Conservation (phyloP, 2,797 vertebrate species). For the Pachyuromys duprasi region DNA sequence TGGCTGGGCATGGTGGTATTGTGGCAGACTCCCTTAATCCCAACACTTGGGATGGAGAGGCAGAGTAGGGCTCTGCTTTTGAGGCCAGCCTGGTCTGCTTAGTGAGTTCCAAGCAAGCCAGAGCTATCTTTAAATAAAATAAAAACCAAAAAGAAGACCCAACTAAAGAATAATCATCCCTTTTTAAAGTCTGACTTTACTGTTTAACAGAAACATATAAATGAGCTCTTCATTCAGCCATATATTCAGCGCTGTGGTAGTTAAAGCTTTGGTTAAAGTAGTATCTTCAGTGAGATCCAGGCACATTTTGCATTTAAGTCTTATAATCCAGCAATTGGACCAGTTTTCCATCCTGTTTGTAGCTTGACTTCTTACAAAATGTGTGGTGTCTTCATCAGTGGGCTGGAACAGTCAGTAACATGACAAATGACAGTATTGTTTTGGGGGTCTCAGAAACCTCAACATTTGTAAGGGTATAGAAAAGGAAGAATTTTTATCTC, state of each 20-base stretch:
- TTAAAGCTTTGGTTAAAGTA: background rate
- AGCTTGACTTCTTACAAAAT: background rate
- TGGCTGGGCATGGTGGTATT: background rate
- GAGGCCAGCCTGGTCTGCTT: background rate
- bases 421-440: background rate
- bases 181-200: conserved; percentile 16
- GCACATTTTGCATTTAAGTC: background rate
- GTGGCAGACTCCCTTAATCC: background rate
- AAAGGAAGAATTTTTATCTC: background rate
- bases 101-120: background rate
- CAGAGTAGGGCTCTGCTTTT: background rate
- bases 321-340: background rate
- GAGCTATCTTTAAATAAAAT: background rate
- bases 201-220: background rate
- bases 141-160: background rate
- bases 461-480: background rate
- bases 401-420: background rate
- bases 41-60: background rate
- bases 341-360: background rate
- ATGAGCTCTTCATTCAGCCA: background rate
- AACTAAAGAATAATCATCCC: background rate
- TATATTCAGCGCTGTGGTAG: background rate
- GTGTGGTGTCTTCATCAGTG: background rate
- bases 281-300: conserved; percentile 18
- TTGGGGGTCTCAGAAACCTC: background rate